Evolutionary conservation across 1,140 invertebrate species (phyloP).

Genomic region (Piezodorus guildinii): DNA sequence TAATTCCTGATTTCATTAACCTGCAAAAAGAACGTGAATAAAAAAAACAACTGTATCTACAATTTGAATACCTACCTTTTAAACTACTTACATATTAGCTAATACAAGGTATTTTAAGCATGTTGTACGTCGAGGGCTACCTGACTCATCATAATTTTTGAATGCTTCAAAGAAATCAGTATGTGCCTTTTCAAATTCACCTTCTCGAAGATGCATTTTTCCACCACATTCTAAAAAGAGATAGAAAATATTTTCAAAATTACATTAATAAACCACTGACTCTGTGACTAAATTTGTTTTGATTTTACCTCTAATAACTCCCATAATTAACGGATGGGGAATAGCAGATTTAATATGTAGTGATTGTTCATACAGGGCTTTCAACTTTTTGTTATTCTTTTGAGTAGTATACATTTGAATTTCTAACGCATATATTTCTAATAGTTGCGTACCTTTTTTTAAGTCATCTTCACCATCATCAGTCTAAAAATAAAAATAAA

Average conservation of each 20-base stretch:
- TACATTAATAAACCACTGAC: background rate
- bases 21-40: conserved; percentile 38
- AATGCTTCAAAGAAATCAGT: conserved; percentile 99
- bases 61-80: no score
- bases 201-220: conserved; percentile 98
- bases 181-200: conserved; percentile 97
- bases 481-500: conserved; percentile 46
- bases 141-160: conserved; percentile 99
- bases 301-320: conserved; percentile 82
- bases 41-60: background rate
- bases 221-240: conserved; percentile 84
- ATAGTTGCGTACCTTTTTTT: conserved; percentile 94
- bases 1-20: conserved; percentile 99
- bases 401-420: conserved; percentile 99
- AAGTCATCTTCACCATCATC: conserved; percentile 99
- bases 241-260: conserved; percentile 7
- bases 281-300: background rate
- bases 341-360: conserved; percentile 98
- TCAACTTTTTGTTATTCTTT: conserved; percentile 99
- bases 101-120: conserved; percentile 97
- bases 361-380: conserved; percentile 95
- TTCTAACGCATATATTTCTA: conserved; percentile 98
- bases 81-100: conserved; percentile 80
- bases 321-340: conserved; percentile 98
- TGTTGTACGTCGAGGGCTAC: conserved; percentile 91